These are phyloP conservation scores for Polietes domitor DNA, from an alignment of 2,888 invertebrate species.

Conservation along the genomic window DNA sequence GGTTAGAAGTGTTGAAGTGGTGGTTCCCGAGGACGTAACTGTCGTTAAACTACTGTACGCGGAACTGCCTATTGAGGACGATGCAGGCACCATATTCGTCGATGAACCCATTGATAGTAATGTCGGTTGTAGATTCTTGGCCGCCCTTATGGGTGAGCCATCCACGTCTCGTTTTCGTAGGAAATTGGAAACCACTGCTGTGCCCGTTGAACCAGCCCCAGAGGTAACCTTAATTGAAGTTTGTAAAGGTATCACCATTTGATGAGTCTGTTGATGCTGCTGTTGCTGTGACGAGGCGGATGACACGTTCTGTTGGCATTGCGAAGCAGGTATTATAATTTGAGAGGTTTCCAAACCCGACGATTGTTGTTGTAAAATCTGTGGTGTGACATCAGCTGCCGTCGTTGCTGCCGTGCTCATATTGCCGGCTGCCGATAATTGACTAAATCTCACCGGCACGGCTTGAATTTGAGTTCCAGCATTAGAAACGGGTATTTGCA, in stretches of 20 bases:
- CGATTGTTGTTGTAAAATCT: slow-evolving; percentile 57
- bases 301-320: slow-evolving; percentile 39
- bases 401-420: slow-evolving; percentile 51
- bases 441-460: slow-evolving; percentile 75
- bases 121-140: slow-evolving; percentile 83
- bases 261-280: slow-evolving; percentile 70
- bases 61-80: slow-evolving; percentile 70
- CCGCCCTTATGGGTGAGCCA: slow-evolving; percentile 84
- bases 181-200: slow-evolving; percentile 82
- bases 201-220: slow-evolving; percentile 66
- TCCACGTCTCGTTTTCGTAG: slow-evolving; percentile 93
- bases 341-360: slow-evolving; percentile 51
- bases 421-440: slow-evolving; percentile 69
- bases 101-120: slow-evolving; percentile 76
- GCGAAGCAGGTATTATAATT: slow-evolving; percentile 67
- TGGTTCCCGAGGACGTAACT: slow-evolving; percentile 46
- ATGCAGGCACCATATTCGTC: slow-evolving; percentile 51
- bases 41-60: slow-evolving; percentile 65
- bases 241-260: slow-evolving; percentile 78
- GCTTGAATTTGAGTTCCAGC: slow-evolving; percentile 74
- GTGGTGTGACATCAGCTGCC: slow-evolving; percentile 57
- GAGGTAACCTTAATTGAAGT: slow-evolving; percentile 78
- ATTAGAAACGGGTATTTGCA: slow-evolving; percentile 75
- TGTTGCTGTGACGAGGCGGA: slow-evolving; percentile 51
- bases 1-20: slow-evolving; percentile 65